Percentiles rank a stretch among this genome's conserved stretches.
phyloP scores from a whole-genome alignment of 1,140 invertebrate genomes.

The Drosophila repleta region DNA sequence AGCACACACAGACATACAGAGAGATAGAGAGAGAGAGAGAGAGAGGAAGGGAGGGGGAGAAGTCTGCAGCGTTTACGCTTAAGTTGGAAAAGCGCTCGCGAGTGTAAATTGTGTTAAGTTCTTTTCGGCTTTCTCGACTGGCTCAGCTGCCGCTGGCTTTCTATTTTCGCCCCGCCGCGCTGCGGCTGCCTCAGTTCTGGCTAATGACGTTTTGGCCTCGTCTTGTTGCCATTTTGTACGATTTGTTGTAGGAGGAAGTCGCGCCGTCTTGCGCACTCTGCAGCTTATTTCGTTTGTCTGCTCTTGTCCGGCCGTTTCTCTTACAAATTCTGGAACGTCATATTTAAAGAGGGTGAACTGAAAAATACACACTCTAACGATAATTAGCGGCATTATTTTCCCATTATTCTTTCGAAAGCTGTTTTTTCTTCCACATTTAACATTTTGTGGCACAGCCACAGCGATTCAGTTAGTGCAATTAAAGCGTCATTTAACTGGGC shows the following conservation, averaged over 20 bases:
- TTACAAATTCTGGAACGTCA: slow-evolving; percentile 64
- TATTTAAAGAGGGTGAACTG: slow-evolving; percentile 18
- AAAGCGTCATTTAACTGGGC: slow-evolving; percentile 75
- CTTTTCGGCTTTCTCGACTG: slow-evolving; percentile 71
- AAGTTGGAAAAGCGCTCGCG: slow-evolving; percentile 74
- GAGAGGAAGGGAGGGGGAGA: slow-evolving; percentile 3
- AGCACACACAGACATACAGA: slow-evolving; percentile 6
- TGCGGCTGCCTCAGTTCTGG: slow-evolving; percentile 51
- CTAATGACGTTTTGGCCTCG: slow-evolving; percentile 68
- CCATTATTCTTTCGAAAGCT: slow-evolving; percentile 68
- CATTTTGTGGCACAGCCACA: slow-evolving; percentile 32
- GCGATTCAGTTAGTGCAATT: slow-evolving; percentile 65
- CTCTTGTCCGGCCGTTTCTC: slow-evolving; percentile 58
- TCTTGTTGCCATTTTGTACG: slow-evolving; percentile 31
- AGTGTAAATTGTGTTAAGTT: slow-evolving; percentile 81
- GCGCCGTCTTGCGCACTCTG: slow-evolving; percentile 16
- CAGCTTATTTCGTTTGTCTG: slow-evolving; percentile 35
- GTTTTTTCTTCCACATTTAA: slow-evolving; percentile 18
- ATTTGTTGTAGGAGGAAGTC: slow-evolving; percentile 51
- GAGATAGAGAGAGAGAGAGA: background rate
- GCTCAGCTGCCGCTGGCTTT: slow-evolving; percentile 53
- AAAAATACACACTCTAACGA: slow-evolving; percentile 72
- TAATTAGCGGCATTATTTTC: slow-evolving; percentile 80
- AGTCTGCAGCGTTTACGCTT: slow-evolving; percentile 70
- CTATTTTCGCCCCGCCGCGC: slow-evolving; percentile 54